These are phyloP conservation scores for Euglossa dilemma DNA, from an alignment of 1,140 invertebrate genomes.

Conservation along the genomic window DNA sequence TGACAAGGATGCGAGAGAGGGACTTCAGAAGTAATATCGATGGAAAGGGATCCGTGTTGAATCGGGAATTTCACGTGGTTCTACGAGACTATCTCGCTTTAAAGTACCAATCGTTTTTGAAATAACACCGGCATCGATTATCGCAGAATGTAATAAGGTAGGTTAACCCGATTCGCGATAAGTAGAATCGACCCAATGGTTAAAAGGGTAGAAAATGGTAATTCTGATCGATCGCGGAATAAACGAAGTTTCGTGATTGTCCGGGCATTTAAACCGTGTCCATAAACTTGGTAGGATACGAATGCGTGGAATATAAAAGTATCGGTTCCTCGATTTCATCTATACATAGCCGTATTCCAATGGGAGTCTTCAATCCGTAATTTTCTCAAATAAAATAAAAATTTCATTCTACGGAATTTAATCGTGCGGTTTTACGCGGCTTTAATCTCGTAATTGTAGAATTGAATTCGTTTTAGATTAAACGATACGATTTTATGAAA, in stretches of 20 bases:
- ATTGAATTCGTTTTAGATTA: not conserved
- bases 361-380: not conserved
- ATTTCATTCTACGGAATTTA: not conserved
- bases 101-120: conserved; percentile 43
- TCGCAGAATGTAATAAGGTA: conserved; percentile 53
- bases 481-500: no score
- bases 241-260: conserved; percentile 54
- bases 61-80: conserved; percentile 25
- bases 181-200: conserved; percentile 59
- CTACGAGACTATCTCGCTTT: conserved; percentile 39
- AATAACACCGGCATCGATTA: conserved; percentile 69
- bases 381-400: not conserved
- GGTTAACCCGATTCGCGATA: conserved; percentile 62
- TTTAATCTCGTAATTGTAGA: not conserved
- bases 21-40: not conserved
- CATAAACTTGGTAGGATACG: conserved; percentile 22
- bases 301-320: conserved; percentile 17
- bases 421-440: no score
- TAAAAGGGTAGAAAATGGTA: conserved; percentile 58
- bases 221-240: conserved; percentile 51
- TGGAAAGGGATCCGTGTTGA: not conserved
- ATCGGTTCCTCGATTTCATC: not conserved
- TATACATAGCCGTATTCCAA: not conserved
- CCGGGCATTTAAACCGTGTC: conserved; percentile 45
- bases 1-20: not conserved